Conservation (phyloP, 2,797 vertebrate genomes). For the Hydrolagus colliei region DNA sequence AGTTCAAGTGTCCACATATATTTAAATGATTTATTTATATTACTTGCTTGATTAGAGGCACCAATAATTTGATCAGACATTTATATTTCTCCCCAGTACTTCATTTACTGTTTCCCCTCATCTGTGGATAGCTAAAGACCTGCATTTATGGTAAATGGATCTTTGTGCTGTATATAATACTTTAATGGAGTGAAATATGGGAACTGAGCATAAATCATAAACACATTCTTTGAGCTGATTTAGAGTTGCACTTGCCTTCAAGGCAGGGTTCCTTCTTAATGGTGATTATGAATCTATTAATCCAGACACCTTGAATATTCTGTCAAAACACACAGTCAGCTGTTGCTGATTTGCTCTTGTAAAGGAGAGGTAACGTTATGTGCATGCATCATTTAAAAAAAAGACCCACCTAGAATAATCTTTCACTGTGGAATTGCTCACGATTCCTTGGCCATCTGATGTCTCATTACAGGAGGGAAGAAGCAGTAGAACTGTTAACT, state of each 20-base stretch:
- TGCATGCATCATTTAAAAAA: conserved; percentile 2
- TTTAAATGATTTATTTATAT: too few relatives aligned
- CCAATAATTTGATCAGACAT: too few relatives aligned
- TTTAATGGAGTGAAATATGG: neutral
- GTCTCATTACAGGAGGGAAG: too few relatives aligned
- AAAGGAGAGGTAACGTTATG: neutral
- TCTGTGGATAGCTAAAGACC: neutral
- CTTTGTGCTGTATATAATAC: neutral
- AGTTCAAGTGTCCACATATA: too few relatives aligned
- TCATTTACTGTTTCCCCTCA: neutral
- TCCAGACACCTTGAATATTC: neutral
- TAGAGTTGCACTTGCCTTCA: neutral
- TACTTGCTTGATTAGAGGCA: too few relatives aligned
- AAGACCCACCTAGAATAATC: neutral
- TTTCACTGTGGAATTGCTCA: neutral
- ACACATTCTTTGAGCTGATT: neutral
- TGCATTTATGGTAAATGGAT: neutral
- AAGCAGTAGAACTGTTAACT: too few relatives aligned
- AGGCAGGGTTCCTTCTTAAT: neutral
- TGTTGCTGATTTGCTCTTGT: neutral
- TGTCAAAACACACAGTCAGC: too few relatives aligned
- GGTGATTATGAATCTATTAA: neutral
- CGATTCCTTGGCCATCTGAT: neutral
- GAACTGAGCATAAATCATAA: neutral
- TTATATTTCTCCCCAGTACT: neutral